Evolutionary conservation across 2,888 invertebrate species (phyloP).

Genomic region (Acronicta alni): DNA sequence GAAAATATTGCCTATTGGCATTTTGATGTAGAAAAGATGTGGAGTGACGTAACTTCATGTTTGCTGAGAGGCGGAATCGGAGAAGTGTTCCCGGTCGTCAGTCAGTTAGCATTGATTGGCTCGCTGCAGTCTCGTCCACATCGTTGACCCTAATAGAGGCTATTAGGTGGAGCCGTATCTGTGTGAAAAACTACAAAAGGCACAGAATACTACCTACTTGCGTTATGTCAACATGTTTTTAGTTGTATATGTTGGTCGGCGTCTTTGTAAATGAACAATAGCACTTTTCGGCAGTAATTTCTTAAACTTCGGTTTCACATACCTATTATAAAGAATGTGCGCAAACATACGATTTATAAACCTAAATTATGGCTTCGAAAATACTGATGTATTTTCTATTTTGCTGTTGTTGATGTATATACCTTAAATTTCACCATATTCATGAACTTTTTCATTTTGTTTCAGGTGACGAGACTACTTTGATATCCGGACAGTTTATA

Average conservation of each 20-base stretch:
- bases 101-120: conserved; percentile 61
- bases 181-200: conserved; percentile 55
- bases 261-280: conserved; percentile 11
- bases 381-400: not conserved
- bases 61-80: conserved; percentile 41
- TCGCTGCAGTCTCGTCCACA: conserved; percentile 54
- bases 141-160: conserved; percentile 64
- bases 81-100: conserved; percentile 48
- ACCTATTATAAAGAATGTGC: not conserved
- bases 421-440: no score
- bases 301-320: conserved; percentile 3
- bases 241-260: conserved; percentile 20
- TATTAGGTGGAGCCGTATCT: conserved; percentile 53
- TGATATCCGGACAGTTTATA: conserved; percentile 25
- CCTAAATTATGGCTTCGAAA: not conserved
- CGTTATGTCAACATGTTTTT: conserved; percentile 23
- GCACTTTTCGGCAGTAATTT: conserved; percentile 4
- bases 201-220: conserved; percentile 24
- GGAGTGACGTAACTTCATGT: conserved; percentile 22
- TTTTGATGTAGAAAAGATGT: conserved; percentile 7
- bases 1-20: conserved; percentile 19
- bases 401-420: not conserved
- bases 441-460: conserved; percentile 26
- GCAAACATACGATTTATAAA: not conserved
- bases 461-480: conserved; percentile 42